A percentile compares a stretch with the other conserved stretches of the same genome.
These are phyloP conservation scores for Oxycera nigricornis DNA, from an alignment of 2,888 invertebrate genomes.

Conservation along the genomic window DNA sequence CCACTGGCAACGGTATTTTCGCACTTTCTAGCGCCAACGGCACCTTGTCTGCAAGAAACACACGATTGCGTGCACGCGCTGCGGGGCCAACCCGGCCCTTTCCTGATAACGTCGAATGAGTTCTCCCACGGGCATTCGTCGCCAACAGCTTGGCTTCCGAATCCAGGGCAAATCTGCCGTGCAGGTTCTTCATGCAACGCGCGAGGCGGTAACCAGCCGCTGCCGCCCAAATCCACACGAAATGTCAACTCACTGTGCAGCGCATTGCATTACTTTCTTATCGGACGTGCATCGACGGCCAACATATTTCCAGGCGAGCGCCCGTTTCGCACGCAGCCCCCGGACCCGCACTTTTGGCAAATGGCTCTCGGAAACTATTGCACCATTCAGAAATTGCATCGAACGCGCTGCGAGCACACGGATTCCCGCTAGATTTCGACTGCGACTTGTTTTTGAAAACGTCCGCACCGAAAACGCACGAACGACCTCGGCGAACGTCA, in stretches of 20 bases:
- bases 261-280: neutral
- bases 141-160: neutral
- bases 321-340: neutral
- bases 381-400: neutral
- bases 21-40: neutral
- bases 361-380: neutral
- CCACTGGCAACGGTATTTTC: neutral
- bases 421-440: neutral
- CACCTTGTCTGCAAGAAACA: neutral
- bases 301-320: no score
- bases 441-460: neutral
- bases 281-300: no score
- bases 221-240: neutral
- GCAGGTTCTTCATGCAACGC: constrained; percentile 1
- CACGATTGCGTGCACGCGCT: no score
- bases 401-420: neutral
- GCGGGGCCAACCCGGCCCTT: no score
- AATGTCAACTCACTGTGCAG: constrained; percentile 15
- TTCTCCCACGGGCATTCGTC: neutral
- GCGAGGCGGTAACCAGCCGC: constrained; percentile 23
- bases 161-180: neutral
- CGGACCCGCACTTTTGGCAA: neutral
- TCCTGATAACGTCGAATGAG: no score
- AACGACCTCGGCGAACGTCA: neutral
- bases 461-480: neutral